phyloP scores from a whole-genome alignment of 2,797 vertebrate species.

The Anguilla pacifica region DNA sequence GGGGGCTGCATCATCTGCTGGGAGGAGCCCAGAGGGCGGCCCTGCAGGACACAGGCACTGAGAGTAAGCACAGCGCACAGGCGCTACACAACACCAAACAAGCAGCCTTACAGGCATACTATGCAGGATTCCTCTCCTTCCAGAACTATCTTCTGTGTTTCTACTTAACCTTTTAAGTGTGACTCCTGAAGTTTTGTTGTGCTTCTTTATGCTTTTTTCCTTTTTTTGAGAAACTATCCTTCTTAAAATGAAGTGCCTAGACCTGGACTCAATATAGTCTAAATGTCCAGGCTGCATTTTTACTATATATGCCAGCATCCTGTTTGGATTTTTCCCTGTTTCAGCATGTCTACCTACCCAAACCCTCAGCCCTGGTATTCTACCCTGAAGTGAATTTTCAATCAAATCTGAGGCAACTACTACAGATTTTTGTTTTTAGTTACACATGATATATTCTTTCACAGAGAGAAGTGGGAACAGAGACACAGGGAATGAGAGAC shows the following conservation, averaged over 20 bases:
- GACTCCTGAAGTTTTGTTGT: neutral
- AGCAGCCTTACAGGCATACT: neutral
- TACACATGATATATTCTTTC: neutral
- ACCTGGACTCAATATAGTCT: neutral
- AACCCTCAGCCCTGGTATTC: neutral
- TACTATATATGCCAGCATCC: too few species aligned
- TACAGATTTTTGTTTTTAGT: neutral
- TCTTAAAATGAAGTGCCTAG: neutral
- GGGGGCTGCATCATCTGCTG: slow-evolving; percentile 90
- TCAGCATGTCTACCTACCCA: neutral
- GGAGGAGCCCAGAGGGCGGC: slow-evolving; percentile 86
- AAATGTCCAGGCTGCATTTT: too few species aligned
- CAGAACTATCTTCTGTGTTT: neutral
- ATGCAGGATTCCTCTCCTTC: too few species aligned
- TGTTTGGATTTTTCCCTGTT: neutral
- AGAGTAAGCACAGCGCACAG: neutral
- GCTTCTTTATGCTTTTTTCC: neutral
- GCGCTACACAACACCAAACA: neutral
- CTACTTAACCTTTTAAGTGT: neutral
- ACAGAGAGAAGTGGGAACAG: neutral
- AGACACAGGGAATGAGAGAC: neutral
- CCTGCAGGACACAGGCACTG: slow-evolving; percentile 63
- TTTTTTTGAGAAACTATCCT: too few species aligned
- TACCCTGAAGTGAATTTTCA: too few species aligned
- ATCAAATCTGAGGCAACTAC: neutral